Evolutionary conservation across 2,113 vertebrate species (phyloP).

Genomic region (Phylloscopus trochilus): DNA sequence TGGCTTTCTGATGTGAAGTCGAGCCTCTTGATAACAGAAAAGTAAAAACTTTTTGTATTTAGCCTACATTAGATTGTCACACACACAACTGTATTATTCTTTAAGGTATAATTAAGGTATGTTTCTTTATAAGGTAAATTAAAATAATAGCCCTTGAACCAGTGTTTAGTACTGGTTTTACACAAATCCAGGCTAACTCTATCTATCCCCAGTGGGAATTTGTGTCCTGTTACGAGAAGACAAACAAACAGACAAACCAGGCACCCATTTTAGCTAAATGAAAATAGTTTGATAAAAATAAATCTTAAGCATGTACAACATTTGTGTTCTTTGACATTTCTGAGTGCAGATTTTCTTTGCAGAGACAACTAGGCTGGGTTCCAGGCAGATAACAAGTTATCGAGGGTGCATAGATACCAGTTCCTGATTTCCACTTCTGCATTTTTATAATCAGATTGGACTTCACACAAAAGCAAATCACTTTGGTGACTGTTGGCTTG

Average conservation of each 20-base stretch:
- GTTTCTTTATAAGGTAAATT: neutral
- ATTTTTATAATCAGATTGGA: slow-evolving; percentile 62
- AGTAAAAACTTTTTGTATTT: neutral
- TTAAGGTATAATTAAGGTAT: neutral
- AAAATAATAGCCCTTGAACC: neutral
- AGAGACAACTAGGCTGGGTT: slow-evolving; percentile 41
- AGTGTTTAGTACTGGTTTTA: neutral
- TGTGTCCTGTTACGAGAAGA: neutral
- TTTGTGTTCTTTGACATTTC: slow-evolving; percentile 35
- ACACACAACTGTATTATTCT: neutral
- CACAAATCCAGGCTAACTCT: neutral
- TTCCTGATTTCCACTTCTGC: slow-evolving; percentile 49
- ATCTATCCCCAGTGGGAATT: neutral
- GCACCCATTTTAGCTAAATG: neutral
- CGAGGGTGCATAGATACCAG: slow-evolving; percentile 22
- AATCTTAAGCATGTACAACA: neutral
- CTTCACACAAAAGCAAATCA: slow-evolving; percentile 51
- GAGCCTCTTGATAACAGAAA: neutral
- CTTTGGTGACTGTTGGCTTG: slow-evolving; percentile 36
- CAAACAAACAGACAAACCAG: neutral
- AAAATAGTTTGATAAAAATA: slow-evolving; percentile 33
- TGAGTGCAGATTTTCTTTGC: slow-evolving; percentile 15
- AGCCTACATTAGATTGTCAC: neutral
- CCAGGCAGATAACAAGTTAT: slow-evolving; percentile 55
- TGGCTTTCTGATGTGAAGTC: neutral